These are phyloP conservation scores for Ariolimax columbianus DNA, from an alignment of 2,888 invertebrate species.

Conservation along the genomic window DNA sequence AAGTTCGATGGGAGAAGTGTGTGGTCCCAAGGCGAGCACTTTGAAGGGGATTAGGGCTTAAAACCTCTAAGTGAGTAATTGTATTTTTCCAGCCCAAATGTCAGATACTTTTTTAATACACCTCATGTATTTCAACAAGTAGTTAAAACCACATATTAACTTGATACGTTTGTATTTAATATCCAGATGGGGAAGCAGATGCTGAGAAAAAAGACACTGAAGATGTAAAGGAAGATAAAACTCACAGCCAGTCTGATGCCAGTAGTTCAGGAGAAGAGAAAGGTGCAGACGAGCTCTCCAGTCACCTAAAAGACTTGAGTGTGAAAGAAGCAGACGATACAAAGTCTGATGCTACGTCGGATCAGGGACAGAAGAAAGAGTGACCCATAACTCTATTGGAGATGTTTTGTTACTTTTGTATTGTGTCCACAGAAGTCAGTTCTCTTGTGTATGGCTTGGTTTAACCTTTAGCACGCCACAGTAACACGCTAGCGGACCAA, in stretches of 20 bases:
- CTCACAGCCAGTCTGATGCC: background rate
- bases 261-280: constrained; percentile 14
- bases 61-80: too few species aligned
- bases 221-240: background rate
- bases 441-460: background rate
- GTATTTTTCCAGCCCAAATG: too few species aligned
- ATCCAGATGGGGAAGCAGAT: constrained; percentile 31
- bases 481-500: too few species aligned
- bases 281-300: constrained; percentile 33
- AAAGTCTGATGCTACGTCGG: background rate
- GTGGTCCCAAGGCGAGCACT: too few species aligned
- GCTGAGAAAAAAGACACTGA: constrained; percentile 40
- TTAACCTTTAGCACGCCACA: too few species aligned
- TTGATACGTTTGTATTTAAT: background rate
- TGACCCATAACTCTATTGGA: constrained; percentile 7
- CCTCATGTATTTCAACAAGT: too few species aligned
- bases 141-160: too few species aligned
- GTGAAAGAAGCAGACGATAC: constrained; percentile 4
- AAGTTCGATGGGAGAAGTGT: too few species aligned
- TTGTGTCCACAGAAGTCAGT: constrained; percentile 5
- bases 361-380: background rate
- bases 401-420: constrained; percentile 9
- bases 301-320: constrained; percentile 47
- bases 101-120: too few species aligned
- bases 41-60: too few species aligned